A percentile compares a stretch with the other conserved stretches of the same genome.
phyloP scores from a whole-genome alignment of 2,888 invertebrate species.

The Oscheius sp. region DNA sequence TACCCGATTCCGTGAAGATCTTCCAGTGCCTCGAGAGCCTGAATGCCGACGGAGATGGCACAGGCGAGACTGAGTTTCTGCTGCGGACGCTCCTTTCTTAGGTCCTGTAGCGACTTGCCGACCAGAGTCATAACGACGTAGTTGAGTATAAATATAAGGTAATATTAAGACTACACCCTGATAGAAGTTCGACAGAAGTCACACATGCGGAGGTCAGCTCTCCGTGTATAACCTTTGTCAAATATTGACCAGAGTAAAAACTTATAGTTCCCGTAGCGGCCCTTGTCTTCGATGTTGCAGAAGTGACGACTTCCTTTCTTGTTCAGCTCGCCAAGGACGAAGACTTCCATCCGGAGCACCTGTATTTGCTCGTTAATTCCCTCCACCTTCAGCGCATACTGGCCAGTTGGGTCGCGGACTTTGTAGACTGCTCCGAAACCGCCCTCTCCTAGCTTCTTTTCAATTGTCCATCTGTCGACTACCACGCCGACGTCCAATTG shows the following conservation, averaged over 20 bases:
- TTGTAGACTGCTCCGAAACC: conserved; percentile 68
- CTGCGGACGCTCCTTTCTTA: conserved; percentile 48
- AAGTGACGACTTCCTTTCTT: conserved; percentile 68
- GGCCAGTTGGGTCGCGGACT: conserved; percentile 59
- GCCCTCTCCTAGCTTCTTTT: conserved; percentile 68
- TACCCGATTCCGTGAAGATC: conserved; percentile 70
- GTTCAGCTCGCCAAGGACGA: conserved; percentile 65
- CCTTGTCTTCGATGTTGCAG: conserved; percentile 69
- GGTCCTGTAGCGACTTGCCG: conserved; percentile 61
- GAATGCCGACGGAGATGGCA: conserved; percentile 53
- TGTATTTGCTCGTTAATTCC: conserved; percentile 64
- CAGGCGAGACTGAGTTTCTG: conserved; percentile 52
- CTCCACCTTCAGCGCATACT: conserved; percentile 68
- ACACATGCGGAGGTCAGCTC: too few species aligned
- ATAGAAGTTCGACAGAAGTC: too few species aligned
- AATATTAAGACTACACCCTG: too few species aligned
- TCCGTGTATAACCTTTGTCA: too few species aligned
- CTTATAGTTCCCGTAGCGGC: conserved; percentile 58
- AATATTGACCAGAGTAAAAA: too few species aligned
- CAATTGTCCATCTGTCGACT: conserved; percentile 61
- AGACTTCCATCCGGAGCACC: conserved; percentile 71
- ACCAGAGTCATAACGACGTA: conserved; percentile 71
- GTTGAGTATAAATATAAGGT: conserved; percentile 47
- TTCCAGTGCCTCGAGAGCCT: conserved; percentile 56
- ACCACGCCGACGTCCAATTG: conserved; percentile 8